Percentiles rank a stretch among this genome's conserved stretches.
Conservation (phyloP, 2,888 invertebrate genomes). For the Noctua comes region DNA sequence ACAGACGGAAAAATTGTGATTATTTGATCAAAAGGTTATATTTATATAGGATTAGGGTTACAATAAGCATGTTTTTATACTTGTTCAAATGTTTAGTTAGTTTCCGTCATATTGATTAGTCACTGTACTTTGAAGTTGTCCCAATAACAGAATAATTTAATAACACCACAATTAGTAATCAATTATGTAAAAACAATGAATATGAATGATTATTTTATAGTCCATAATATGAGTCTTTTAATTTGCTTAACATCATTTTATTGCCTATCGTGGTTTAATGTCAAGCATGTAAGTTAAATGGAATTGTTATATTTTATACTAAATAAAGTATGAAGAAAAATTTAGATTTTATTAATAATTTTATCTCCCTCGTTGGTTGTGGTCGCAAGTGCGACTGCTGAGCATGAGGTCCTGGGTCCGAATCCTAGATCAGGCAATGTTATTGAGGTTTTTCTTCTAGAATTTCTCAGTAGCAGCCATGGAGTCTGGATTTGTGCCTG, state of each 20-base stretch:
- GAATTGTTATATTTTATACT: conserved; percentile 87
- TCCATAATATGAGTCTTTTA: conserved; percentile 49
- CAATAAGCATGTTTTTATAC: conserved; percentile 42
- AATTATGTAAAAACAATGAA: conserved; percentile 24
- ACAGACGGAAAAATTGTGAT: conserved; percentile 32
- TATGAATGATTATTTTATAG: conserved; percentile 43
- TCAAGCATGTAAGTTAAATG: conserved; percentile 79
- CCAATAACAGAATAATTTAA: conserved; percentile 15
- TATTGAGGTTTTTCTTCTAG: too few relatives aligned
- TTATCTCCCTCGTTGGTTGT: background rate
- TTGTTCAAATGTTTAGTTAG: conserved; percentile 29
- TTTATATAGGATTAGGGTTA: conserved; percentile 46
- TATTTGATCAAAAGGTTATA: conserved; percentile 53
- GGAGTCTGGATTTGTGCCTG: too few relatives aligned
- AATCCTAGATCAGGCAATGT: background rate
- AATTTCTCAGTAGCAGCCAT: too few relatives aligned
- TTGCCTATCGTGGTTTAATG: conserved; percentile 69
- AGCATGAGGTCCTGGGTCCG: background rate
- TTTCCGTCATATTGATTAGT: conserved; percentile 24
- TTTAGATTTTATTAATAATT: conserved; percentile 47
- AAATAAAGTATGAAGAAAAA: conserved; percentile 78
- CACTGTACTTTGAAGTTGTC: conserved; percentile 5
- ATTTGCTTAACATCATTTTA: conserved; percentile 64
- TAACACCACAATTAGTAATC: background rate
- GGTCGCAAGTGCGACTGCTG: background rate